Percentiles rank a stretch among this genome's conserved stretches.
phyloP scores from a whole-genome alignment of 2,888 invertebrate genomes.

The Agrotis ipsilon region DNA sequence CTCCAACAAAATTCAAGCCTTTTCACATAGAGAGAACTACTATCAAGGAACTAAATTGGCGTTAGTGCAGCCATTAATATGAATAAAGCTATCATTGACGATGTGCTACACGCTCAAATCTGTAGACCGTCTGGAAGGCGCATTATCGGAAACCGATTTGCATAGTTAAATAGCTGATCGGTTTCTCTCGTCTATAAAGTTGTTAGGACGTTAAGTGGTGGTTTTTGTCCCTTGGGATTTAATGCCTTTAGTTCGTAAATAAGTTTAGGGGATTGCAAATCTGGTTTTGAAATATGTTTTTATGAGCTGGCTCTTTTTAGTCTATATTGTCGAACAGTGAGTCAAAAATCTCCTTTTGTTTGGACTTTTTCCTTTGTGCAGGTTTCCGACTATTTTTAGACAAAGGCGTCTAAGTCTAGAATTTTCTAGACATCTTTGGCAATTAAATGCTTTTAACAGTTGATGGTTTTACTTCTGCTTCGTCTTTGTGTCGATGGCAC shows the following conservation, averaged over 20 bases:
- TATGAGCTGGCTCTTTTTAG: no score
- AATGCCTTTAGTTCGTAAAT: neutral
- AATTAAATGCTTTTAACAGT: no score
- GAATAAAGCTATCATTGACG: conserved; percentile 73
- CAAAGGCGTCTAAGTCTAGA: no score
- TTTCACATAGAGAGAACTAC: conserved; percentile 35
- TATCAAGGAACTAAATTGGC: conserved; percentile 65
- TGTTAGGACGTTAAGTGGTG: conserved; percentile 12
- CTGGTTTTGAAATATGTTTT: neutral
- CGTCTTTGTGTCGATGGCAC: no score
- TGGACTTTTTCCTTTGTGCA: no score
- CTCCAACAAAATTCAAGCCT: conserved; percentile 2
- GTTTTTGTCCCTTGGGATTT: conserved; percentile 9
- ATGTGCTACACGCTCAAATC: conserved; percentile 51
- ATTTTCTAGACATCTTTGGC: no score
- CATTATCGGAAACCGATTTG: conserved; percentile 77
- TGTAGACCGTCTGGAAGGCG: conserved; percentile 55
- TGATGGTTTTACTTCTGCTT: no score
- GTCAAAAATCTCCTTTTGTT: no score
- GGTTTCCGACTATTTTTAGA: no score
- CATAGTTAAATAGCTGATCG: conserved; percentile 70
- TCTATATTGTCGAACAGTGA: no score
- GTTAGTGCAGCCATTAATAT: conserved; percentile 68
- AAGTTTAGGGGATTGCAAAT: no score
- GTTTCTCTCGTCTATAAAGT: conserved; percentile 39